Conservation (phyloP, 30 jellyfish, hydroid and myxozoan species). For the Sanderia malayensis region DNA sequence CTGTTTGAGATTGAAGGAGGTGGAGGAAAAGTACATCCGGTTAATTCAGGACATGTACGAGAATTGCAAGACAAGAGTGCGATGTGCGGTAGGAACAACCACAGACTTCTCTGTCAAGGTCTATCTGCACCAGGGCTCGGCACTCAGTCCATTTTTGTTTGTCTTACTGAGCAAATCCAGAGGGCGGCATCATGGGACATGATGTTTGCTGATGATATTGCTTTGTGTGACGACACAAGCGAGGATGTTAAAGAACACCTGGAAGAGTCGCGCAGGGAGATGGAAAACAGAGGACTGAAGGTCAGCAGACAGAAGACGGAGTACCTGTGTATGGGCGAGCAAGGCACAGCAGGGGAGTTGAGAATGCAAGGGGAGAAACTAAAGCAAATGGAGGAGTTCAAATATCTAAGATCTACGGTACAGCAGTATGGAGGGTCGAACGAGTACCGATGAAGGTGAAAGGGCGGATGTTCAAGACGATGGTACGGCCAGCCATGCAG, state of each 20-base stretch:
- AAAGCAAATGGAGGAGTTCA: constrained; percentile 8
- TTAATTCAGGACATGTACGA: constrained; percentile 25
- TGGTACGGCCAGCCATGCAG: too few species aligned
- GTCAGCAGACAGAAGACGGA: constrained; percentile 17
- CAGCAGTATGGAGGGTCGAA: constrained; percentile 22
- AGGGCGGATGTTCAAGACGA: too few species aligned
- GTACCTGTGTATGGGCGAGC: constrained; percentile 14
- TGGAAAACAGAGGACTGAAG: constrained; percentile 17
- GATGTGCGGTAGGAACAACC: constrained; percentile 19
- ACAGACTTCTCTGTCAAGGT: constrained; percentile 9
- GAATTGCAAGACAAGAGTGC: constrained; percentile 11
- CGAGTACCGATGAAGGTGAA: too few species aligned
- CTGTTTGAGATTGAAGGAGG: constrained; percentile 9
- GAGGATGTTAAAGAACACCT: neutral
- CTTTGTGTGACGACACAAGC: neutral
- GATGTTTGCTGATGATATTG: constrained; percentile 29
- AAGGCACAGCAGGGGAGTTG: neutral
- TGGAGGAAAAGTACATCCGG: constrained; percentile 12
- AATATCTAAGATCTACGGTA: constrained; percentile 25
- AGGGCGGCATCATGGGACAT: constrained; percentile 33
- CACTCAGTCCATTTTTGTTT: constrained; percentile 34
- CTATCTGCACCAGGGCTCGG: constrained; percentile 36
- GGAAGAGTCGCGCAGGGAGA: neutral
- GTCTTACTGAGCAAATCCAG: constrained; percentile 10
- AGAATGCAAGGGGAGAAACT: constrained; percentile 16